Base-by-base conservation (phyloP, 2,888 invertebrate genomes). In the Hydrotaea cyrtoneurina region DNA sequence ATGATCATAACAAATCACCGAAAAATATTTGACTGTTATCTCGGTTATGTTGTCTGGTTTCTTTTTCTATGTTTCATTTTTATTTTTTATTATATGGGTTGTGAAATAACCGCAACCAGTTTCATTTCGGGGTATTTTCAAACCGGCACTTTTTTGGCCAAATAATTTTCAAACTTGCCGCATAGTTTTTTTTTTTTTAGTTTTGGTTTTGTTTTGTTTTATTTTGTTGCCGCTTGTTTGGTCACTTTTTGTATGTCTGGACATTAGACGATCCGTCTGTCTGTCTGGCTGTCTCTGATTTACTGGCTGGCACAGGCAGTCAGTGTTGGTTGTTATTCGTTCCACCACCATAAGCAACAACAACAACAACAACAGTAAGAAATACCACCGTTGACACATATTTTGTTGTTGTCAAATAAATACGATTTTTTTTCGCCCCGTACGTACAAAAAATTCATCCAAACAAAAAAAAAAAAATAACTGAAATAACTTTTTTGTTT, bases 311-410 rank as follows among this genome's bases (percentile, higher is more conserved):
- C 53, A n/a, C n/a, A n/a, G n/a, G n/a, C n/a, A n/a, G n/a, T n/a
- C n/a, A n/a, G n/a, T 43, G 50, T 55, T 62, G 69, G n/a, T n/a
- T 74, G 53, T n/a, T 31, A 26, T 11, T 26, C 21, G 26, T 11
- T 26, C 31, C 26, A n/a, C n/a, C 50, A 21, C 53, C 55, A 43
- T 7, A 23, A 62, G 76, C n/a, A 79, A 71, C 77, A 74, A 64
- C 15, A 31, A 31, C 53, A 66, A n/a, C n/a, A n/a, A n/a, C n/a
- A n/a, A n/a, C n/a, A n/a, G n/a, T n/a, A n/a, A 3, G 62, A 71
- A 50, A 78, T 46, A 78, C 79, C 77, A 71, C 59, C 46, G 78
- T 78, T 81, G 83, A 82, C 79, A 83, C 64, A 79, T 79, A 76
- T 83, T 76, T 31, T 55, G 11, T 75, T 71, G 57, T 75, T 71